A percentile compares a stretch with the other conserved stretches of the same genome.
These are phyloP conservation scores for Diogma glabrata DNA, from an alignment of 2,888 invertebrate genomes.

Conservation along the genomic window DNA sequence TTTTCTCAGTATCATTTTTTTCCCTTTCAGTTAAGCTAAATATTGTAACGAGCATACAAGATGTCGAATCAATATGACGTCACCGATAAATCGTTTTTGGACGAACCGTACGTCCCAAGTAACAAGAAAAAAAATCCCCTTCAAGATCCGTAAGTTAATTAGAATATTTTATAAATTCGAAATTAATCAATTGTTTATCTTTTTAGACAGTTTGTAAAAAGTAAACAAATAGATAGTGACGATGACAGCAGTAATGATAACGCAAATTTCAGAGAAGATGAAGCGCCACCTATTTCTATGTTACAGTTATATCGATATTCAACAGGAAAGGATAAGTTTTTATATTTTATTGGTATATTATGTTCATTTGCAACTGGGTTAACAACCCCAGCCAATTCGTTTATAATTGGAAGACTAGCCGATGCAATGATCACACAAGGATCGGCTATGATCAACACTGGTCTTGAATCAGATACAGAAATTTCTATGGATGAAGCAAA, in stretches of 20 bases:
- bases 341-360: slow-evolving; percentile 41
- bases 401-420: slow-evolving; percentile 41
- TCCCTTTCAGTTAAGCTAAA: neutral
- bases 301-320: slow-evolving; percentile 45
- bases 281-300: neutral
- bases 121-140: neutral
- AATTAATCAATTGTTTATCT: too few species aligned
- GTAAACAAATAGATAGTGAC: too few species aligned
- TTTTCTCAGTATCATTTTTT: neutral
- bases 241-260: too few species aligned
- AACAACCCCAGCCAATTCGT: slow-evolving; percentile 47
- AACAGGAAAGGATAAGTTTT: slow-evolving; percentile 41
- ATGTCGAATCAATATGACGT: neutral
- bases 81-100: slow-evolving; percentile 1
- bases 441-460: slow-evolving; percentile 11
- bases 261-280: too few species aligned
- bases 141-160: neutral
- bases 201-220: too few species aligned
- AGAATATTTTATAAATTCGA: too few species aligned
- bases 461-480: neutral
- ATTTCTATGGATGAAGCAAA: slow-evolving; percentile 34
- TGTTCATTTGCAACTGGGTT: slow-evolving; percentile 43
- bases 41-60: too few species aligned
- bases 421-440: slow-evolving; percentile 18
- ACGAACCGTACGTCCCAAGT: slow-evolving; percentile 4